phyloP scores from a whole-genome alignment of 2,888 invertebrate species.

The Eristalis pertinax region DNA sequence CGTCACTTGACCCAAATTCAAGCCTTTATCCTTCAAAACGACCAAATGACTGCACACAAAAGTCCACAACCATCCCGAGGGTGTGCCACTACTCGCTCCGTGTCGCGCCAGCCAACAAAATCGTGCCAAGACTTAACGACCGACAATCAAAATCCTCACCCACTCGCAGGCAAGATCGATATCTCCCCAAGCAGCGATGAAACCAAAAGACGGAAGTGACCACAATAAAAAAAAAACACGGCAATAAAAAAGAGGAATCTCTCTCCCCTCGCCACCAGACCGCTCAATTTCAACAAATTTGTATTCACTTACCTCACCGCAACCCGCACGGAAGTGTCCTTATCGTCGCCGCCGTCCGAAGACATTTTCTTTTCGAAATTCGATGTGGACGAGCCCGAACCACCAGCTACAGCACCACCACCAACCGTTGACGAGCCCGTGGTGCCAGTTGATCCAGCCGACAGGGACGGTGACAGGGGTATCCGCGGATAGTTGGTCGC shows the following conservation, averaged over 20 bases:
- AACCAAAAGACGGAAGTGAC: slow-evolving; percentile 30
- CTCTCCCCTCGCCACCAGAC: not conserved
- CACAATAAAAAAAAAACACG: slow-evolving; percentile 25
- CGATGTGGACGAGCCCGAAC: slow-evolving; percentile 41
- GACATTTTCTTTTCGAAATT: slow-evolving; percentile 69
- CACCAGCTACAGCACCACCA: slow-evolving; percentile 38
- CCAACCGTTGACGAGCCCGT: slow-evolving; percentile 35
- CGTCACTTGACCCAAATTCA: not conserved
- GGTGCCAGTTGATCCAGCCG: slow-evolving; percentile 49
- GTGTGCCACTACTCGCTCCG: not conserved
- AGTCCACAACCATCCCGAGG: not conserved
- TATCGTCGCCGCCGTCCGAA: slow-evolving; percentile 68
- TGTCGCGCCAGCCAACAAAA: not conserved
- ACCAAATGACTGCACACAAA: not conserved
- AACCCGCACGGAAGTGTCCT: slow-evolving; percentile 69
- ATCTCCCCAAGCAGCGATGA: not conserved
- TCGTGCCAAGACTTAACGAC: slow-evolving; percentile 24
- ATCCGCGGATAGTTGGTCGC: slow-evolving; percentile 30
- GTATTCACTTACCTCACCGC: slow-evolving; percentile 55
- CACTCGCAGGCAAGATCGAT: not conserved
- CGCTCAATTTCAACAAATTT: not conserved
- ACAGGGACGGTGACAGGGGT: slow-evolving; percentile 58
- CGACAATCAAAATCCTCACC: slow-evolving; percentile 11
- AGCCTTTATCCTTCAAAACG: not conserved
- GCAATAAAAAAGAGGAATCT: not conserved